These are phyloP conservation scores for Henricia sp. DNA, from an alignment of 53 echinoderm and acorn worm genomes.

Conservation along the genomic window DNA sequence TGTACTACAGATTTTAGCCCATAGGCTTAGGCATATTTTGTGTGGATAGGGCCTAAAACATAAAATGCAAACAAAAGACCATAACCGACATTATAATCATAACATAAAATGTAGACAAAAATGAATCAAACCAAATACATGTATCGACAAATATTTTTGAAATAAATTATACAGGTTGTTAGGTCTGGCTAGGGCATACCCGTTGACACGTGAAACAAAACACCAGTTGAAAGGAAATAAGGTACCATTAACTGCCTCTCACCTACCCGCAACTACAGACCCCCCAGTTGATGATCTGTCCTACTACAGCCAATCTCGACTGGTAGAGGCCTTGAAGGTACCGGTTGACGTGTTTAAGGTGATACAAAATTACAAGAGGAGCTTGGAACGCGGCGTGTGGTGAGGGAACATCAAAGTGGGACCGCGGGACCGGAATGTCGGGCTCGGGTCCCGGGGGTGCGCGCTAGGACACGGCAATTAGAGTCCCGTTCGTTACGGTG, in stretches of 20 bases:
- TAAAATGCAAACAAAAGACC: neutral
- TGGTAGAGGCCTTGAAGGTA: conserved; percentile 4
- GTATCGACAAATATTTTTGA: too few species aligned
- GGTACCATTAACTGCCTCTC: conserved; percentile 31
- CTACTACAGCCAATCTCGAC: neutral
- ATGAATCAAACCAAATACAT: neutral
- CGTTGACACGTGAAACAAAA: neutral
- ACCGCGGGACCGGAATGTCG: conserved; percentile 25
- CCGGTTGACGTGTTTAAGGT: conserved; percentile 6
- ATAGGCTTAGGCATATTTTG: too few species aligned
- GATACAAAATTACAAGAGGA: neutral
- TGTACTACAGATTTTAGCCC: too few species aligned
- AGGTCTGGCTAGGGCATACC: neutral
- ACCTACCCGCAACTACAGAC: neutral
- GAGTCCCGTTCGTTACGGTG: conserved; percentile 48
- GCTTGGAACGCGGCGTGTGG: neutral
- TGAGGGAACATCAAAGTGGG: conserved; percentile 23
- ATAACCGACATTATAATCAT: neutral
- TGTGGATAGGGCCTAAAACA: too few species aligned
- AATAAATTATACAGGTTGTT: neutral
- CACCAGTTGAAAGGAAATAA: neutral
- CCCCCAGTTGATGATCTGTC: neutral
- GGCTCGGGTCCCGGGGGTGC: conserved; percentile 13
- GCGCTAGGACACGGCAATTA: conserved; percentile 49
- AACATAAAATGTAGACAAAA: neutral